Conservation (phyloP, 2,888 invertebrate species). For the Bellardia bayeri region DNA sequence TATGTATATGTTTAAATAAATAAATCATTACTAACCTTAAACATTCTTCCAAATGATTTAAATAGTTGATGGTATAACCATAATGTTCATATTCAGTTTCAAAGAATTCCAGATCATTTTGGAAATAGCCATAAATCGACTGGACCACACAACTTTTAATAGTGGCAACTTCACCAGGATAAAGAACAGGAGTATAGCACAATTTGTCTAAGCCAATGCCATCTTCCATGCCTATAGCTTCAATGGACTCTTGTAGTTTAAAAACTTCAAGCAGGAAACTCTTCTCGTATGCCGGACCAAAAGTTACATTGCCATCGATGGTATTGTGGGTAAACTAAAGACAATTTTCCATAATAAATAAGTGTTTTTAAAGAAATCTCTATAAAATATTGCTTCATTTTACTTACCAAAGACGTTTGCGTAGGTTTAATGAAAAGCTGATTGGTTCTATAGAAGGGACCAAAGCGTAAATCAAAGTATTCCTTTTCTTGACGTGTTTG, state of each 20-base stretch:
- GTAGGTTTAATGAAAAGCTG: conserved; percentile 92
- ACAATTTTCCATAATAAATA: not conserved
- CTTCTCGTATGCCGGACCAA: conserved; percentile 92
- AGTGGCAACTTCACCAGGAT: conserved; percentile 86
- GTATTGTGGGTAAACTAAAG: conserved; percentile 83
- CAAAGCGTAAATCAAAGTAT: conserved; percentile 94
- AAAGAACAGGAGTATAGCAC: conserved; percentile 93
- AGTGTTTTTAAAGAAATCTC: not conserved
- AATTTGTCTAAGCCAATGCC: conserved; percentile 87
- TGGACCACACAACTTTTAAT: conserved; percentile 91
- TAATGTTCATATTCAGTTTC: conserved; percentile 80
- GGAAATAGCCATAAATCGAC: conserved; percentile 92
- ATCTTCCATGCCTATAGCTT: conserved; percentile 86
- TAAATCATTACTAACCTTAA: conserved; percentile 77
- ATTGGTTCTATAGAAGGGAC: conserved; percentile 94
- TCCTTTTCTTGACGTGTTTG: conserved; percentile 92
- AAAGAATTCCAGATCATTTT: conserved; percentile 86
- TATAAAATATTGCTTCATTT: not conserved
- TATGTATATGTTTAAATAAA: no score
- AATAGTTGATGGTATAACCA: conserved; percentile 84
- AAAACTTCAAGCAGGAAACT: conserved; percentile 90
- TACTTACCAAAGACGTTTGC: conserved; percentile 82
- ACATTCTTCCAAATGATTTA: conserved; percentile 82
- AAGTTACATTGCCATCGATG: conserved; percentile 84
- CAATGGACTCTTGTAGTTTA: conserved; percentile 88